phyloP scores from a whole-genome alignment of 2,113 vertebrate species.

The Myiagra hebetior region DNA sequence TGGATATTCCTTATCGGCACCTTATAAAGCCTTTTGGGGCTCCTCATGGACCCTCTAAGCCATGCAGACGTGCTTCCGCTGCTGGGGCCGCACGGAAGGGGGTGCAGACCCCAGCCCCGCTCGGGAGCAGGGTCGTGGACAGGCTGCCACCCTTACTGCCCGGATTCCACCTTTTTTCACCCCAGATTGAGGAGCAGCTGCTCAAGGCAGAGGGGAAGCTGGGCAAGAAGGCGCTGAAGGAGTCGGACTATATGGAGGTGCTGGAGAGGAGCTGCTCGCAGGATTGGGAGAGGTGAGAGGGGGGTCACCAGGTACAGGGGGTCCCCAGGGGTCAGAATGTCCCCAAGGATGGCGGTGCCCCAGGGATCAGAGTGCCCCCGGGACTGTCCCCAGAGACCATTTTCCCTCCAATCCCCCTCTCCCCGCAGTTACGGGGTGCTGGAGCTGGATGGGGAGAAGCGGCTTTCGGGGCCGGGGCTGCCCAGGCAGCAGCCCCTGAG shows the following conservation, averaged over 20 bases:
- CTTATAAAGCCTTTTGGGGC: background rate
- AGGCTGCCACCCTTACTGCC: background rate
- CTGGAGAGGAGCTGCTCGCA: constrained; percentile 26
- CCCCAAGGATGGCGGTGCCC: background rate
- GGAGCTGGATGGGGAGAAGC: constrained; percentile 22
- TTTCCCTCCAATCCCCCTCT: background rate
- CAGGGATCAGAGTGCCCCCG: no score
- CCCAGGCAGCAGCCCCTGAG: background rate
- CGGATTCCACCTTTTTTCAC: background rate
- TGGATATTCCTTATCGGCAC: rapidly evolving
- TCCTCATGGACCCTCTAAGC: background rate
- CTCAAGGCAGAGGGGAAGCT: background rate
- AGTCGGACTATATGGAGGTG: constrained; percentile 11
- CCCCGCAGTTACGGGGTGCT: constrained; percentile 16
- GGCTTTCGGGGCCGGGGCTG: constrained; percentile 26
- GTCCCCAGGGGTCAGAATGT: background rate
- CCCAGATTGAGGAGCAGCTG: constrained; percentile 39
- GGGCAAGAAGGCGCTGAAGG: constrained; percentile 9
- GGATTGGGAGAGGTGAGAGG: constrained; percentile 27
- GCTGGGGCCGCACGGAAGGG: rapidly evolving
- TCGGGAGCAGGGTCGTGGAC: rapidly evolving
- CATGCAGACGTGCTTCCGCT: rapidly evolving
- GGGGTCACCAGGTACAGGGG: rapidly evolving
- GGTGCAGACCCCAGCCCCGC: rapidly evolving
- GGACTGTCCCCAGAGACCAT: no score